Evolutionary conservation across 1,140 invertebrate genomes (phyloP), one percentile per base, ranked within the genome.

Genomic region (Platyura marginata): DNA sequence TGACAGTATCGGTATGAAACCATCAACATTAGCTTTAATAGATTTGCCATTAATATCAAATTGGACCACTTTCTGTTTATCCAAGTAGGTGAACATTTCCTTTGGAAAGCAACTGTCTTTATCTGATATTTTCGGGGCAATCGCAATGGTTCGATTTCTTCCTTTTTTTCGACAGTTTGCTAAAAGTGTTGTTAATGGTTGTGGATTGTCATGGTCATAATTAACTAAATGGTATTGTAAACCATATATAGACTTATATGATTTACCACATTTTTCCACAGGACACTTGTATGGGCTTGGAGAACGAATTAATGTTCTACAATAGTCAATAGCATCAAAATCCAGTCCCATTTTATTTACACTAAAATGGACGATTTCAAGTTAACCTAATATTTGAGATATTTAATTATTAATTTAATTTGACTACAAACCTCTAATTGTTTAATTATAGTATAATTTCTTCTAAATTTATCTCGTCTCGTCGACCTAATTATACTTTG

Each of bases 231-330:
- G 86, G 61, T 83, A 85, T 55, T 86, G 82, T 48, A 91, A 71
- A 1, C 86, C 87, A 56, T 75, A 77, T 44, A 84, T 74, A 47
- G 80, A 86, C 63, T 87, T 87, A 59, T 89, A 90, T 18, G 81
- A 74, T 63, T 80, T 82, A 36, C 78, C 79, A 64, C 86, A 91
- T 46, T 79, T 77, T 51, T 77, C 72, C 33, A 87, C 68, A 10
- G 86, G 86, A 55, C 86, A 91, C 50, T 77, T 73, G 63, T 85
- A 89, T 23, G 85, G 85, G 45, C 84, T 83, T 55, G 74, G 81
- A 45, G 82, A 77, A 48, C 75, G 74, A 47, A 77, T 70, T 46
- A 87, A 67, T 62, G 86, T 84, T 52, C 81, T 75, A 55, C 80
- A 83, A 64, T 83, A 88, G 56, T 81, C 79, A 50, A 81, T 68